Evolutionary conservation across 2,113 vertebrate species (phyloP), one percentile per base, ranked within the genome.

Genomic region (Python bivittatus): DNA sequence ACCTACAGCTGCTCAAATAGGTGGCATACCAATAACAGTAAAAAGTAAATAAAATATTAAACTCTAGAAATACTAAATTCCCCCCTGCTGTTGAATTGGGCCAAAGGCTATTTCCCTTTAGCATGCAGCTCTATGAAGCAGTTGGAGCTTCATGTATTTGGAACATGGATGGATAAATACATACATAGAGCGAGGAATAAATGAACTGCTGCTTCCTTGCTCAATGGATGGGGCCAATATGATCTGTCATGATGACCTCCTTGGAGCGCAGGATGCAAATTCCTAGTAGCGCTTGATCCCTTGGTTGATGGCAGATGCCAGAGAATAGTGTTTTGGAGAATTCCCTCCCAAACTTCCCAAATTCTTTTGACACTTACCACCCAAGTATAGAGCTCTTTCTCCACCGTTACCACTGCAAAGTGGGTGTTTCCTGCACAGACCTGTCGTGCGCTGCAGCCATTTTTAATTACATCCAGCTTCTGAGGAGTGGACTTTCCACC

Each of bases 311-410:
- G 25, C 57, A 88, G 33, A 48, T 42, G 42, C 13, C 1, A 61
- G 15, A 61, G 1, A 61, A n/a, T 64, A 44, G 8, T n/a, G 5
- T 91, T 25, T 0, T 0, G 22, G 5, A 38, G 17, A 89, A 44
- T 15, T 6, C 13, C 17, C 7, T 53, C 48, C 88, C 90, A 88
- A 68, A 42, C 72, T 15, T 0, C 0, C 57, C 27, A 85, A 0
- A 25, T 38, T 84, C 33, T 92, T 92, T 91, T 20, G 12, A 86
- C 93, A 98, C 99, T 99, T 97, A 99, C 99, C 97, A 99, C 99
- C 99, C 99, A 99, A 0, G 99, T 99, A 95, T 99, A 99, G 38
- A 99, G 98, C 95, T 99, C 99, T 96, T 99, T 99, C 96, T 99
- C 99, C 96, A 99, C 99, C 0, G 99, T 99, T 94, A 99, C 99